A percentile compares a stretch with the other conserved stretches of the same genome.
These are phyloP conservation scores for Pachycephus smyrnensis DNA, from an alignment of 2,888 invertebrate genomes.

Conservation along the genomic window DNA sequence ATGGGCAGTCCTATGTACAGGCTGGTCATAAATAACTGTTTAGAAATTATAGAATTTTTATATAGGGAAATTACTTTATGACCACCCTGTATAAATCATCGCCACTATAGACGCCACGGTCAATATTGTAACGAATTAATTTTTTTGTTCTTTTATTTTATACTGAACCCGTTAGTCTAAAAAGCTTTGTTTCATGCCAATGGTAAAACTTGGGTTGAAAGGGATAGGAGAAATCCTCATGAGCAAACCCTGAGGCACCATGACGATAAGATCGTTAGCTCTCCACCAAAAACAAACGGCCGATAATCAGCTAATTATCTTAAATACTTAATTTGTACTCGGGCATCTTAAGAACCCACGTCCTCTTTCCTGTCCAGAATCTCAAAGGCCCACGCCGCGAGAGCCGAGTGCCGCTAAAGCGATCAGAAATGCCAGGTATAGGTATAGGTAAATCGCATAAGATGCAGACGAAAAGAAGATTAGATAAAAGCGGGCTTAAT, in stretches of 20 bases:
- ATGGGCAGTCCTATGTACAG: not conserved
- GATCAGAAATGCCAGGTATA: not conserved
- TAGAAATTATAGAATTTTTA: not conserved
- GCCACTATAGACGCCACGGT: not conserved
- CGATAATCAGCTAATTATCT: conserved; percentile 50
- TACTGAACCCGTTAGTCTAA: not conserved
- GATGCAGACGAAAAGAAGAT: conserved; percentile 18
- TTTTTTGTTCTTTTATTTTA: not conserved
- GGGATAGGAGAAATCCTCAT: not conserved
- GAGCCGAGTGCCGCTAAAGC: not conserved
- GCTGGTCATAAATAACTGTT: not conserved
- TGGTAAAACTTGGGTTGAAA: not conserved
- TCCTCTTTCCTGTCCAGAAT: conserved; percentile 8
- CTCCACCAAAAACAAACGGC: conserved; percentile 30
- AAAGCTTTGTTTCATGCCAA: not conserved
- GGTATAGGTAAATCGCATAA: conserved; percentile 6
- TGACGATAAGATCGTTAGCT: not conserved
- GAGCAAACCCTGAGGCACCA: not conserved
- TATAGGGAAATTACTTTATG: not conserved
- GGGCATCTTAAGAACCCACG: not conserved
- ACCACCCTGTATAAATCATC: too few relatives aligned
- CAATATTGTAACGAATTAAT: not conserved
- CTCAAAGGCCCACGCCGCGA: conserved; percentile 14
- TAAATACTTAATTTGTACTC: conserved; percentile 53
- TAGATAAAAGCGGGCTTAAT: conserved; percentile 32